Base-by-base conservation (phyloP, 2,888 invertebrate genomes). In the Sylvicola fuscatus region DNA sequence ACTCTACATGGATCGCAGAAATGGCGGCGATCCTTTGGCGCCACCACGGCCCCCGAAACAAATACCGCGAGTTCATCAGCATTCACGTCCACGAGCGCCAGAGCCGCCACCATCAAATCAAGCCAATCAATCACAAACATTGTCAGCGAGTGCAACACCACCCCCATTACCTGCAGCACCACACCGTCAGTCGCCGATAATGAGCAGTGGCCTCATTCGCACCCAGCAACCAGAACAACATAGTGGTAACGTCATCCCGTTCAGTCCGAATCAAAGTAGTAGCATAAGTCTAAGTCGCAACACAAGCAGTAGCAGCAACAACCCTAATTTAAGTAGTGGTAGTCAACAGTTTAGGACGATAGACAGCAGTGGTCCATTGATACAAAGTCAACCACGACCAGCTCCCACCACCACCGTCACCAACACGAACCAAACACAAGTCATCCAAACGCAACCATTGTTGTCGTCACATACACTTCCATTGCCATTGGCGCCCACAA, bases 1-100 rank as follows among this genome's bases (percentile, higher is more conserved):
- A 32, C 34, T 34, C 52, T 58, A 53, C 64, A 76, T 76, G 77
- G 76, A 75, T 68, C 70, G 72, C 67, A 73, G 56, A 50, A 58
- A 76, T 74, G 73, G 75, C 71, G 74, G 73, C 70, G 57, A 59
- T 58, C 72, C 68, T 67, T 70, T 70, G 69, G 70, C 70, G 70
- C 72, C 72, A 68, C 72, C 71, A 63, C 67, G 71, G 68, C 72
- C 71, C 66, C 70, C 72, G 61, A 71, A 72, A 66, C 66, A 70
- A 61, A 66, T 70, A 68, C 72, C 74, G 64, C 72, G 72, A 62
- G 68, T 68, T 56, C 68, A 69, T 67, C 21, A 21, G 21, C 21
- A 21, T 4, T 21, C 21, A 21, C 61, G 67, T 53, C 55, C 57
- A 46, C 52, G 56, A 67, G 60, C 66, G 60, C 60, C 64, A 58